Evolutionary conservation across 2,797 vertebrate genomes (phyloP), one percentile per base, ranked within the genome.

Genomic region (Platalea minor): DNA sequence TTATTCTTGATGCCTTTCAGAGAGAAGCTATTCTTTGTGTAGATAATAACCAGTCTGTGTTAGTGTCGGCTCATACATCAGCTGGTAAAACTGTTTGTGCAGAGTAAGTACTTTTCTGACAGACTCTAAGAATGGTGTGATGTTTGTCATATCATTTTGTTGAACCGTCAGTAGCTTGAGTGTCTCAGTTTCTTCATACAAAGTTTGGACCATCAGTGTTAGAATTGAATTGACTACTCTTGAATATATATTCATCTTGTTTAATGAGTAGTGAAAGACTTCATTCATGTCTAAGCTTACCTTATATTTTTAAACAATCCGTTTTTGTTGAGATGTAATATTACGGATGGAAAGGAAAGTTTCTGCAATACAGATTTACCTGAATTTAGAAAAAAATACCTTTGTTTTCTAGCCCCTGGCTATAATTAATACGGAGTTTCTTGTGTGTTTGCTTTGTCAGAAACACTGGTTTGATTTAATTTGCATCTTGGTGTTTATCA

Each of bases 11-110:
- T 96, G 99, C 99, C 19, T 99, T 99, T 96, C 99, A 99, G 97
- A 99, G 99, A 68, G 99, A 99, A 97, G 99, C 99, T 83, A 98
- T 99, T 96, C 97, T 99, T 48, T 99, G 99, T 94, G 98, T 99
- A 10, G 99, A 99, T 97, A 99, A 99, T 96, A 99, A 99, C 90
- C 99, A 99, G 96, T 99, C 99, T 41, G 99, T 99, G 50, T 98
- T 99, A 39, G 99, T 99, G 43, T 99, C 99, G 13, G 99, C 99
- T 53, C 99, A 99, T 95, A 99, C 99, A 11, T 99, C 99, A 85
- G 99, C 99, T 31, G 99, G 99, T 73, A 99, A 99, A 98, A 99
- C 99, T 5, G 99, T 99, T 48, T 99, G 99, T 94, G 99, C 99
- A 15, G 99, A 99, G 99, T 99, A 97, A 98, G 99, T 99, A 91